Base-by-base conservation (phyloP, 2,797 vertebrate genomes). In the Lacerta viridis region DNA sequence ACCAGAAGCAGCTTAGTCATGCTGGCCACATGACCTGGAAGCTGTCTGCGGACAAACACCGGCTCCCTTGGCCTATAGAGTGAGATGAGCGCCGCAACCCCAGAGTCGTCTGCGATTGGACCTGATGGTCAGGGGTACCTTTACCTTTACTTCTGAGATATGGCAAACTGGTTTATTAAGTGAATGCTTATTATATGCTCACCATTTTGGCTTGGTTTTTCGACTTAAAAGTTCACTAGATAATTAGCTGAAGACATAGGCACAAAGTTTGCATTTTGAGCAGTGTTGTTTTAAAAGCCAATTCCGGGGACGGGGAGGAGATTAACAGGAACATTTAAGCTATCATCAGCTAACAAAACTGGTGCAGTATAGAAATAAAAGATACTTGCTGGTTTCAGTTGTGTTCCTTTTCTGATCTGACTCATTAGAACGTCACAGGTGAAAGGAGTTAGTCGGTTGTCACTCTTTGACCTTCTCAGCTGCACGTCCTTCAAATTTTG, bases 381-480 rank as follows among this genome's bases (percentile, higher is more conserved):
- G 15, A 83, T 87, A 87, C 82, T 90, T 90, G 61, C 89, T 10
- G 27, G 46, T 80, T 87, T 87, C 78, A 87, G 61, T 13, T 55
- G 20, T 33, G 83, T 55, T 76, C 61, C 86, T 79, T 76, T 79
- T 87, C 36, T 74, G 66, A 84, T 76, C 71, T 81, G 77, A 76
- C 33, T 43, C 43, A 75, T 87, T 61, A 85, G 6, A 59, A 15
- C 20, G 15, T 87, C 77, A 59, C 66, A 76, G 11, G 15, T 25
- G 36, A 74, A 25, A 33, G 41, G 69, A 84, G 18, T 68, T 41
- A 66, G 17, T 7, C 20, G 55, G 17, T 59, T n/a, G 18, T 76
- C 33, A 59, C 81, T 87, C 18, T 69, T 66, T 81, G 61, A 64
- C 23, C 39, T 76, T 84, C 84, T 66, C 82, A 87, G 71, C 25